Evolutionary conservation across 2,888 invertebrate genomes (phyloP), one percentile per base, ranked within the genome.

Genomic region (Lasiommata megera): DNA sequence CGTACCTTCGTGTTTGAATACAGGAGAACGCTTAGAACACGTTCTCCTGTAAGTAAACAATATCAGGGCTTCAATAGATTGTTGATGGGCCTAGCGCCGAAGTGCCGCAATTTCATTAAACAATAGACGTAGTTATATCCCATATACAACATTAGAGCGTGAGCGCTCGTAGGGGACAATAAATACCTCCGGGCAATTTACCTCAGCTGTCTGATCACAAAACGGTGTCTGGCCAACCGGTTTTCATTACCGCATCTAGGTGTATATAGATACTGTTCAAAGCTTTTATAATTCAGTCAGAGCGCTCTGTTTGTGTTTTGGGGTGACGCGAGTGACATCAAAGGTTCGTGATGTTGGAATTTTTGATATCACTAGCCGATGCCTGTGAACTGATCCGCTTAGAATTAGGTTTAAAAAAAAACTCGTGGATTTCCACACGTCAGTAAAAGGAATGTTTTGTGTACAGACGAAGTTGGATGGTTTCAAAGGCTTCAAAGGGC

Each of bases 171-270:
- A 9, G 48, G n/a, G 36, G 18, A 12, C 34, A 17, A 36, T 34
- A 48, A 46, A 48, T 36, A 36, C 36, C 47, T 36, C n/a, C 17
- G 34, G 47, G 47, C 17, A 31, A 14, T 46, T 31, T 46, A 47
- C 47, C 34, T 48, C 18, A 18, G n/a, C 31, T 48, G 48, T 18
- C 18, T 48, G 46, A 31, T 31, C 29, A 29, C 18, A 18, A 36
- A 18, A 36, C 18, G 9, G 12, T 36, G 36, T 48, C 36, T 36
- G 34, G 18, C 11, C 31, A 16, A 48, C 36, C 17, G 23, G 18
- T 17, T 36, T 48, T 48, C 48, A 14, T 17, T 47, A 36, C 34
- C 46, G 11, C 6, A 34, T 11, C 12, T 12, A 28, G n/a, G 12
- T 34, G 18, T 9, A 18, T 47, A 31, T 17, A 34, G 11, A n/a